Percentiles rank a stretch among this genome's conserved stretches.
phyloP scores from a whole-genome alignment of 2,888 invertebrate species.

The Clitarchus hookeri region DNA sequence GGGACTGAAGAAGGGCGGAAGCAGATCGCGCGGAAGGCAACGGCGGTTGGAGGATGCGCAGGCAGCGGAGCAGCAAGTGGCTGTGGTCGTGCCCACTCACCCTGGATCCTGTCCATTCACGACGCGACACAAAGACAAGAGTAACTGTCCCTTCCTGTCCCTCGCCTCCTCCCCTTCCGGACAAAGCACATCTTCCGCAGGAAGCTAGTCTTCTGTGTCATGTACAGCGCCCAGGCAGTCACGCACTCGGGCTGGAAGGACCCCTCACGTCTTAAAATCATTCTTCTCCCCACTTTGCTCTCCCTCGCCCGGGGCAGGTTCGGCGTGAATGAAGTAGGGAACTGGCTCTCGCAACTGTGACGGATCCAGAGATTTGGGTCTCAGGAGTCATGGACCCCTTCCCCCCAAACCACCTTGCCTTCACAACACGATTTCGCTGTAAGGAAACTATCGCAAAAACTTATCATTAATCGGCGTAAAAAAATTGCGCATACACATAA shows the following conservation, averaged over 20 bases:
- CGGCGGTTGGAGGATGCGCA: neutral
- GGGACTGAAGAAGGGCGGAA: neutral
- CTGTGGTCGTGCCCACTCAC: neutral
- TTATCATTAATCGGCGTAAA: no score
- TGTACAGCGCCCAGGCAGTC: neutral
- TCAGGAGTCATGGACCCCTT: no score
- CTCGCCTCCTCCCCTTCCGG: neutral
- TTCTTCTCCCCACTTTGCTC: no score
- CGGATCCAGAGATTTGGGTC: no score
- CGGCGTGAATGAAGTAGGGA: no score
- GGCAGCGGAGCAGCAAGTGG: conserved; percentile 9
- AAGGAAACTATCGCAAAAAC: no score
- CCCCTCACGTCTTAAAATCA: no score
- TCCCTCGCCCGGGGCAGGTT: no score
- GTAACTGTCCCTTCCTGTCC: neutral
- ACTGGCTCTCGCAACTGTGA: no score
- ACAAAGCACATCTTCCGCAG: neutral
- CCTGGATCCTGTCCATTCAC: conserved; percentile 7
- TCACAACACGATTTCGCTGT: no score
- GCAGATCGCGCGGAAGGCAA: neutral
- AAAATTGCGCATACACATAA: no score
- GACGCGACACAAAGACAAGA: conserved; percentile 21
- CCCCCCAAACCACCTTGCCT: no score
- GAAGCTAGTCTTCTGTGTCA: neutral
- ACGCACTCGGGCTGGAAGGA: neutral